Evolutionary conservation across 92 coral and sea anemone species (phyloP).

Genomic region (Paramuricea clavata): DNA sequence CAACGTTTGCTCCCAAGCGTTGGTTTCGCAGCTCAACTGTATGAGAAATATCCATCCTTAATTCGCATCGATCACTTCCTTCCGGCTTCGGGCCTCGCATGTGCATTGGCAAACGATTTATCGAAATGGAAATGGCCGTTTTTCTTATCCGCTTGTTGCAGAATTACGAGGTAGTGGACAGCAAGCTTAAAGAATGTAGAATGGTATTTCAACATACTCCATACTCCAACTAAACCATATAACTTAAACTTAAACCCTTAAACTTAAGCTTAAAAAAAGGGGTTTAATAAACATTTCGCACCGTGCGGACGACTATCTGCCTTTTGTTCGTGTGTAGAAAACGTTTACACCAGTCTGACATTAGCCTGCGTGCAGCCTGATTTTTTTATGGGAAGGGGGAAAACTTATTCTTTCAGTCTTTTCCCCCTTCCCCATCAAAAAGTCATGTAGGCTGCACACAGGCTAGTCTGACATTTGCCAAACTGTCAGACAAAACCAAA

Average conservation of each 20-base stretch:
- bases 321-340: no score
- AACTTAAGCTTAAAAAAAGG: slow-evolving; percentile 7
- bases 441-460: no score
- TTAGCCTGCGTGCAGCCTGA: no score
- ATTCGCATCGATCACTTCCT: slow-evolving; percentile 56
- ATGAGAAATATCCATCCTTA: slow-evolving; percentile 45
- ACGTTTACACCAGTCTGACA: no score
- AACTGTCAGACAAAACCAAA: no score
- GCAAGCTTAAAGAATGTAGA: not conserved
- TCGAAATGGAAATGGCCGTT: not conserved
- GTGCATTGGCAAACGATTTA: slow-evolving; percentile 59
- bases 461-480: no score
- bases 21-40: slow-evolving; percentile 67
- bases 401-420: no score
- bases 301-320: no score
- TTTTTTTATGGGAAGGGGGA: no score
- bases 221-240: not conserved
- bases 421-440: no score
- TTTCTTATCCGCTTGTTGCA: not conserved
- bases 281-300: no score
- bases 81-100: slow-evolving; percentile 73
- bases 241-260: not conserved
- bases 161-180: not conserved
- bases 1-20: slow-evolving; percentile 69
- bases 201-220: not conserved